Evolutionary conservation across 2,113 vertebrate genomes (phyloP).

Genomic region (Orycteropus afer): DNA sequence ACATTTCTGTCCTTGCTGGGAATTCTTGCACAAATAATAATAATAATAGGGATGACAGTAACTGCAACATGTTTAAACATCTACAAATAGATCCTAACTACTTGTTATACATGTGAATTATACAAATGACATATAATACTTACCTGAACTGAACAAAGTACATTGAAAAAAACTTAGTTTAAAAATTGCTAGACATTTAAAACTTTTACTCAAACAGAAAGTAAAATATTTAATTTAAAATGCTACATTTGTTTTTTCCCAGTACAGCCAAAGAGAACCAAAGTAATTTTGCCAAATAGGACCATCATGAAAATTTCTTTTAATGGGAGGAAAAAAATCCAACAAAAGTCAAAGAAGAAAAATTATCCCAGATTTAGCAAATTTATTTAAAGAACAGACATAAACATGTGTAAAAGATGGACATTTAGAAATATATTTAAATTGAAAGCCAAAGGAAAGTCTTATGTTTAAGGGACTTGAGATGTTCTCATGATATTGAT

Average conservation of each 20-base stretch:
- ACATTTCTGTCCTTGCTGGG: slow-evolving; percentile 3
- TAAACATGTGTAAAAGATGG: background rate
- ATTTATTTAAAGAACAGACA: slow-evolving; percentile 14
- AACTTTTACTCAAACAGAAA: slow-evolving; percentile 47
- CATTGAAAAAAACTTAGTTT: background rate
- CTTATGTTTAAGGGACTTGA: slow-evolving; percentile 7
- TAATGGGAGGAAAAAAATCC: background rate
- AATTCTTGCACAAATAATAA: background rate
- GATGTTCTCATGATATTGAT: slow-evolving; percentile 30
- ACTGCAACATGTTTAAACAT: background rate
- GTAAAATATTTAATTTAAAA: slow-evolving; percentile 44
- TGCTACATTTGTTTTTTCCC: slow-evolving; percentile 3
- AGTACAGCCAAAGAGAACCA: background rate
- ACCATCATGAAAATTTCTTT: background rate
- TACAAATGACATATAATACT: slow-evolving; percentile 41
- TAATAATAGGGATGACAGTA: background rate
- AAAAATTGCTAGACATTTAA: slow-evolving; percentile 49
- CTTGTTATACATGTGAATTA: background rate
- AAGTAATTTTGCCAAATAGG: slow-evolving; percentile 22
- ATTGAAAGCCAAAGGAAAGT: slow-evolving; percentile 37
- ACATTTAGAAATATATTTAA: slow-evolving; percentile 15
- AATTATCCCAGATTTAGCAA: slow-evolving; percentile 16
- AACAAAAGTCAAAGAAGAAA: background rate
- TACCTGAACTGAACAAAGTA: slow-evolving; percentile 5
- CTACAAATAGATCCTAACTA: slow-evolving; percentile 8